A percentile compares a stretch with the other conserved stretches of the same genome.
Conservation (phyloP, 2,113 vertebrate genomes). For the Falco punctatus region DNA sequence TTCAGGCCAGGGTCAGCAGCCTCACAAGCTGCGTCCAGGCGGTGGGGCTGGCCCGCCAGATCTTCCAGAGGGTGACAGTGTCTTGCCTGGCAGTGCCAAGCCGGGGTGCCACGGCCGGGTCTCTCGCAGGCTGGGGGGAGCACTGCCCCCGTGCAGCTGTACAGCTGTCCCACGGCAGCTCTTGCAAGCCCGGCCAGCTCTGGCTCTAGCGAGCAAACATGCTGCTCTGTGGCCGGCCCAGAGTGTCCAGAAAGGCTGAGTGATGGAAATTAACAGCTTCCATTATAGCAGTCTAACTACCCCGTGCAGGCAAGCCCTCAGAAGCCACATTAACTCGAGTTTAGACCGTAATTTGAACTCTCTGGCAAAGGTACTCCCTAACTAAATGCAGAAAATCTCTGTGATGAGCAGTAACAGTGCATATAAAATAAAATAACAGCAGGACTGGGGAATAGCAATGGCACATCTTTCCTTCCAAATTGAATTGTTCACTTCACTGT, state of each 20-base stretch:
- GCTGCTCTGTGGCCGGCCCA: not conserved
- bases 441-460: slow-evolving; percentile 50
- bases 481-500: slow-evolving; percentile 60
- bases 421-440: slow-evolving; percentile 66
- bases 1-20: not conserved
- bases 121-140: not conserved
- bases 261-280: not conserved
- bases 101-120: not conserved
- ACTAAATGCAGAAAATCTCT: slow-evolving; percentile 47
- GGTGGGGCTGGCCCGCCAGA: not conserved
- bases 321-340: slow-evolving; percentile 25
- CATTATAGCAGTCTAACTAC: not conserved
- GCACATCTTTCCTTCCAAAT: slow-evolving; percentile 56
- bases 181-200: not conserved
- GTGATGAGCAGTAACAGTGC: slow-evolving; percentile 30
- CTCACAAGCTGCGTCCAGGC: accelerated
- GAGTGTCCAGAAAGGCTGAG: not conserved
- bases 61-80: not conserved
- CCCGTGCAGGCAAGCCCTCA: slow-evolving; percentile 4
- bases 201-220: not conserved
- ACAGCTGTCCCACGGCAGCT: not conserved
- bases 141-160: accelerated
- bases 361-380: slow-evolving; percentile 50
- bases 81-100: not conserved
- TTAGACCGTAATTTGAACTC: slow-evolving; percentile 36